Evolutionary conservation across 1,140 invertebrate genomes (phyloP).

Genomic region (Berghia stephanieae): DNA sequence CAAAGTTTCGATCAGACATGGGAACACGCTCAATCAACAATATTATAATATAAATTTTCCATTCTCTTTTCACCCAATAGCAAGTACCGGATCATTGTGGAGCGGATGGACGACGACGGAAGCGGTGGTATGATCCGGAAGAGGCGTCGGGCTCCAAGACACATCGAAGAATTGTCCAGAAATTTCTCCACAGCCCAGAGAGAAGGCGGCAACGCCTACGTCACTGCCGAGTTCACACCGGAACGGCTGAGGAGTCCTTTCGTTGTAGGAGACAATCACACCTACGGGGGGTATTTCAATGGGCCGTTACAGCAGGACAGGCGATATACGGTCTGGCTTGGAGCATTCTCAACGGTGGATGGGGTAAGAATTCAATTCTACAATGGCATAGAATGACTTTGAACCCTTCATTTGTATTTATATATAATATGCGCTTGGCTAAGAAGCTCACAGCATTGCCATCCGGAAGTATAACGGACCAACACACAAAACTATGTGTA

Average conservation of each 20-base stretch:
- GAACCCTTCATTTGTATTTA: too few relatives aligned
- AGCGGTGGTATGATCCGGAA: not conserved
- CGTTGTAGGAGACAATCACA: conserved; percentile 79
- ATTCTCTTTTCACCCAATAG: too few relatives aligned
- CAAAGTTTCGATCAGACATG: too few relatives aligned
- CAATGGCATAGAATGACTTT: too few relatives aligned
- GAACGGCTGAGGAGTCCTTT: conserved; percentile 70
- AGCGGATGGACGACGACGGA: conserved; percentile 32
- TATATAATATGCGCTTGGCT: too few relatives aligned
- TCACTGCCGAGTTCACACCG: conserved; percentile 77
- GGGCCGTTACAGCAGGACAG: conserved; percentile 75
- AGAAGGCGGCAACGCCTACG: conserved; percentile 78
- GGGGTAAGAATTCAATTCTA: conserved; percentile 49
- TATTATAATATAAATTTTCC: too few relatives aligned
- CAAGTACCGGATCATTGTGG: conserved; percentile 51
- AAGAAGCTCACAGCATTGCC: too few relatives aligned
- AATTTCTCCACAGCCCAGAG: conserved; percentile 69
- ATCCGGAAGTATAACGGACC: too few relatives aligned
- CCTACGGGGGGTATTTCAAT: conserved; percentile 82
- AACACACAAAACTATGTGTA: too few relatives aligned
- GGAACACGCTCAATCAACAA: too few relatives aligned
- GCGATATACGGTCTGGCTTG: conserved; percentile 78
- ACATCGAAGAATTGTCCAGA: conserved; percentile 37
- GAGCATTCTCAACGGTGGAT: conserved; percentile 60
- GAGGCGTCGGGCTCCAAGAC: conserved; percentile 31